Conservation (phyloP, 2,888 invertebrate genomes). For the Azorinus chamasolen region DNA sequence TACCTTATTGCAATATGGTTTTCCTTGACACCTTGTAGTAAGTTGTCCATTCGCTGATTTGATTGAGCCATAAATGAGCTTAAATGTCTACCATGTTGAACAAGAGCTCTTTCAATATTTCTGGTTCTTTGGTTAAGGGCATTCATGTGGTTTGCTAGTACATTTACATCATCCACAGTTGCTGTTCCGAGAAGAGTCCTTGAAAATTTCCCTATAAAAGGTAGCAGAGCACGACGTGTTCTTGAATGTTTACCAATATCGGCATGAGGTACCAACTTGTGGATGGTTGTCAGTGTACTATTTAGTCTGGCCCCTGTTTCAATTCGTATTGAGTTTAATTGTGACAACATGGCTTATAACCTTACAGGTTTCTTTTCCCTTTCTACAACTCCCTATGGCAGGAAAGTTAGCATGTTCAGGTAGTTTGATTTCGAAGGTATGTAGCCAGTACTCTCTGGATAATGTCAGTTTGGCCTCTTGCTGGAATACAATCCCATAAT, state of each 20-base stretch:
- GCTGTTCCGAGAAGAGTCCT: constrained; percentile 54
- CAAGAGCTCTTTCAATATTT: no score
- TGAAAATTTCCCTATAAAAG: no score
- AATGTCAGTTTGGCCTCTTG: constrained; percentile 11
- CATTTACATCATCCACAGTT: no score
- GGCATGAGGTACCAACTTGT: no score
- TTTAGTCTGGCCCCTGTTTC: constrained; percentile 21
- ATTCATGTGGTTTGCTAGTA: no score
- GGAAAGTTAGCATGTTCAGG: constrained; percentile 16
- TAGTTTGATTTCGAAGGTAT: constrained; percentile 42
- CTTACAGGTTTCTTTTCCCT: constrained; percentile 4
- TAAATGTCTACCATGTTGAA: no score
- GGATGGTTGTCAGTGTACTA: no score
- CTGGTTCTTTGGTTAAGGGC: no score
- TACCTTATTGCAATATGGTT: no score
- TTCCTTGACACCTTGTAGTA: no score
- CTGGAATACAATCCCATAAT: constrained; percentile 49
- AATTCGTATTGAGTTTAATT: constrained; percentile 21
- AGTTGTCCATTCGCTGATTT: no score
- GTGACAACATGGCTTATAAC: constrained; percentile 15
- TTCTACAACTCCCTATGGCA: constrained; percentile 3
- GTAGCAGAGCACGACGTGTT: constrained; percentile 5
- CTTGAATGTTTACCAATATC: not conserved
- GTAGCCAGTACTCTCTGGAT: constrained; percentile 39
- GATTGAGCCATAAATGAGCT: no score